Evolutionary conservation across 2,888 invertebrate species (phyloP), one percentile per base, ranked within the genome.

Genomic region (Heliconius erato): DNA sequence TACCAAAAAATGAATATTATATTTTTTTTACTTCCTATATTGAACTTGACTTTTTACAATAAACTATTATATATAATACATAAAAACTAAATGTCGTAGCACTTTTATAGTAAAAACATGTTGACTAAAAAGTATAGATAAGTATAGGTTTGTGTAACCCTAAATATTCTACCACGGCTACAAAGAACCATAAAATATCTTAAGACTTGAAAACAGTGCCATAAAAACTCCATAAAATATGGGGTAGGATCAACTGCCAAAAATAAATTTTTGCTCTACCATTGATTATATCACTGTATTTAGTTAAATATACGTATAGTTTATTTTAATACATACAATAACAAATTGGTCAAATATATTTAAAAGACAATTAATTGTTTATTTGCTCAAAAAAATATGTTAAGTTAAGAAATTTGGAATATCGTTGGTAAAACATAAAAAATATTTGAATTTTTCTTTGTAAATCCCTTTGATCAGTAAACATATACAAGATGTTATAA

Each of bases 201-300:
- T 19, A 44, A 67, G 65, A 40, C 63, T 63, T 67, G 65, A 26
- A 63, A 40, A 67, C 44, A 63, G 26, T 26, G 26, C 26, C 67
- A 65, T 67, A 67, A 78, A 67, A 40, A 28, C 28, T 40, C n/a
- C 76, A 63, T 76, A 40, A 76, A 76, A 40, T 63, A 76, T 63
- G 63, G 76, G 35, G 40, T 63, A 28, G 35, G 63, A 63, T 40
- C 32, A 76, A 76, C 35, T 40, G 14, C 19, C 16, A 32, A 63
- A 63, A n/a, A 40, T 16, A 63, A 63, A 59, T 3, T 40, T 63
- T 72, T 44, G 7, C 26, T 19, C 26, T 49, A 26, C n/a, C 26
- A 69, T 11, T n/a, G 35, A n/a, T n/a, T 71, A 23, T 71, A 44
- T 28, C 14, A 72, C 14, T 44, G 6, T 44, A 28, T 2, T 14